Percentiles rank a stretch among this genome's conserved stretches.
Evolutionary conservation across 1,140 invertebrate species (phyloP).

Genomic region (Danaus melanippus): DNA sequence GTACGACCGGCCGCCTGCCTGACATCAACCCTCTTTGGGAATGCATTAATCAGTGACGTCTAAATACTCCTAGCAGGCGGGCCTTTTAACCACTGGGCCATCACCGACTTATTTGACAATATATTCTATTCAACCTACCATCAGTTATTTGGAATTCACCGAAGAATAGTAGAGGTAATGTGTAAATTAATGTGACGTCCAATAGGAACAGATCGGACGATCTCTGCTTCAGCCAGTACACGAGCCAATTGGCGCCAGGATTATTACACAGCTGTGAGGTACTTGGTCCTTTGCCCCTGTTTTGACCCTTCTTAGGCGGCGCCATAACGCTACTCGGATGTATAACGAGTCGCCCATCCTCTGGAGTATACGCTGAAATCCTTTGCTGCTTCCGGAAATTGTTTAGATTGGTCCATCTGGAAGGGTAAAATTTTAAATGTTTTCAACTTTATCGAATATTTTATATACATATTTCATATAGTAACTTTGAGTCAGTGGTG

Average conservation of each 20-base stretch:
- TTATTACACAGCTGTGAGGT: slow-evolving; percentile 17
- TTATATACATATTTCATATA: too few relatives aligned
- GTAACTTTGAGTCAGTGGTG: too few relatives aligned
- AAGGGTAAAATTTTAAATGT: slow-evolving; percentile 5
- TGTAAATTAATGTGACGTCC: slow-evolving; percentile 60
- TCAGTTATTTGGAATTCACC: slow-evolving; percentile 46
- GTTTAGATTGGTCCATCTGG: slow-evolving; percentile 36
- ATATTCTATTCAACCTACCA: too few relatives aligned
- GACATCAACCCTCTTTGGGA: too few relatives aligned
- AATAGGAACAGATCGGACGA: slow-evolving; percentile 50
- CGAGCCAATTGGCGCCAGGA: slow-evolving; percentile 55
- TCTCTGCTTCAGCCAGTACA: slow-evolving; percentile 62
- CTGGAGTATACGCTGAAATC: slow-evolving; percentile 33
- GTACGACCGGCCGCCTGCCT: too few relatives aligned
- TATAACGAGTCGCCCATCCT: slow-evolving; percentile 44
- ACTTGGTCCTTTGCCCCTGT: neutral
- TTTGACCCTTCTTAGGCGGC: neutral
- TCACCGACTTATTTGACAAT: too few relatives aligned
- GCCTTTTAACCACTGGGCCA: too few relatives aligned
- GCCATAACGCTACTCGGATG: slow-evolving; percentile 62
- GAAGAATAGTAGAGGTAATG: slow-evolving; percentile 65
- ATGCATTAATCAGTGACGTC: too few relatives aligned
- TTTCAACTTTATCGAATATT: too few relatives aligned
- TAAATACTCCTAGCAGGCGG: too few relatives aligned
- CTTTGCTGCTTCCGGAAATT: slow-evolving; percentile 17